A percentile compares a stretch with the other conserved stretches of the same genome.
Conservation (phyloP, 2,113 vertebrate species). For the Chaetodon trifascialis region DNA sequence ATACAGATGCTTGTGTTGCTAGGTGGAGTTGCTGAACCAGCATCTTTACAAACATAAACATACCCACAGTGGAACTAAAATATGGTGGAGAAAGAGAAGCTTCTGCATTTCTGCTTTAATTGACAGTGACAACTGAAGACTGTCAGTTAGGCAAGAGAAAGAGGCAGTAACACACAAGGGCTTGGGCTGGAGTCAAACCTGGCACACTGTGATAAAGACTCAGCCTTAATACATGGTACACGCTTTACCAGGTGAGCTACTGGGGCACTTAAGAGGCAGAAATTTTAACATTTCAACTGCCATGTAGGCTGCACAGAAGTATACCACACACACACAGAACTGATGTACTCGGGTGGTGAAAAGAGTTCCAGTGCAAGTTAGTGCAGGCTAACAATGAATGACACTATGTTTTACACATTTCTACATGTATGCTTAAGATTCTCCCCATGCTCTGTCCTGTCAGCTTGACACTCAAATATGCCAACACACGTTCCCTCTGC, state of each 20-base stretch:
- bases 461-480: background rate
- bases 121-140: too few species aligned
- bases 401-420: slow-evolving; percentile 14
- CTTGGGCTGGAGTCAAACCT: too few species aligned
- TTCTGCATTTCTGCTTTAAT: too few species aligned
- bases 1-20: too few species aligned
- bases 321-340: background rate
- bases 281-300: too few species aligned
- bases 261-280: too few species aligned
- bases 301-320: background rate
- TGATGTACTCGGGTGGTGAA: background rate
- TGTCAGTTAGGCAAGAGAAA: too few species aligned
- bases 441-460: background rate
- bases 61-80: background rate
- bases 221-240: too few species aligned
- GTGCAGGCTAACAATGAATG: slow-evolving; percentile 17
- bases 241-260: too few species aligned
- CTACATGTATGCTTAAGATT: background rate
- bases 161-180: too few species aligned
- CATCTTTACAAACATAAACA: background rate
- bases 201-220: too few species aligned
- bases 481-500: background rate
- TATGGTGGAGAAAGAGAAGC: background rate
- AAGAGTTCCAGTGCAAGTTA: slow-evolving; percentile 21
- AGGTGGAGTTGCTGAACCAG: too few species aligned